phyloP scores from a whole-genome alignment of 1,140 invertebrate species.

The Mamestra configurata region DNA sequence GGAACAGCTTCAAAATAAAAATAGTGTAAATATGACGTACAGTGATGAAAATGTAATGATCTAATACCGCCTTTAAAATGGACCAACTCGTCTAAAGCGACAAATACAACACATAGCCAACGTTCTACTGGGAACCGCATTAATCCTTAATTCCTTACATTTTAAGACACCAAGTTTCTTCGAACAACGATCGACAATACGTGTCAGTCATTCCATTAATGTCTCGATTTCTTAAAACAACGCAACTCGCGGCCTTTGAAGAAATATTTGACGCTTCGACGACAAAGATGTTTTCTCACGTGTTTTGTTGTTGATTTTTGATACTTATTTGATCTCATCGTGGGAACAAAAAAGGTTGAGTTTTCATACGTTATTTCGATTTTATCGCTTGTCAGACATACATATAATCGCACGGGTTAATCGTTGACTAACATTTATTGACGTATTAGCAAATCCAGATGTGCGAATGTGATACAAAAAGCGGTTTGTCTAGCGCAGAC shows the following conservation, averaged over 20 bases:
- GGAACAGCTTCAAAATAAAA: too few relatives aligned
- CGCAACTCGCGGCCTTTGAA: conserved; percentile 69
- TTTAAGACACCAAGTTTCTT: conserved; percentile 74
- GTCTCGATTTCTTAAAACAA: conserved; percentile 81
- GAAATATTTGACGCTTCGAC: conserved; percentile 81
- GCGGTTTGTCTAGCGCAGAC: conserved; percentile 75
- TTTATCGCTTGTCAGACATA: background rate
- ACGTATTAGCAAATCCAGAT: conserved; percentile 67
- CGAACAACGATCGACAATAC: conserved; percentile 74
- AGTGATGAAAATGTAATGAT: too few relatives aligned
- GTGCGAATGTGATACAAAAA: conserved; percentile 73
- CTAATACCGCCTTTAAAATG: background rate
- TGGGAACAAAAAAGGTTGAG: conserved; percentile 63
- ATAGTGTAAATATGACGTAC: too few relatives aligned
- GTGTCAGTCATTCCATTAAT: conserved; percentile 86
- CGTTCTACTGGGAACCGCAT: conserved; percentile 30
- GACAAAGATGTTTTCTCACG: conserved; percentile 70
- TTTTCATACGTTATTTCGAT: conserved; percentile 23
- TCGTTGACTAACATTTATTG: conserved; percentile 54
- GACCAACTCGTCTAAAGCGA: background rate
- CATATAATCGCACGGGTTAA: conserved; percentile 7
- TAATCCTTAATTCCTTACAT: conserved; percentile 72
- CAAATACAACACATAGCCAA: conserved; percentile 10
- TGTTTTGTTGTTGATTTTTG: conserved; percentile 59
- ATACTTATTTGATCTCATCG: conserved; percentile 53